phyloP scores from a whole-genome alignment of 2,797 vertebrate species.

The Anabacerthia variegaticeps region DNA sequence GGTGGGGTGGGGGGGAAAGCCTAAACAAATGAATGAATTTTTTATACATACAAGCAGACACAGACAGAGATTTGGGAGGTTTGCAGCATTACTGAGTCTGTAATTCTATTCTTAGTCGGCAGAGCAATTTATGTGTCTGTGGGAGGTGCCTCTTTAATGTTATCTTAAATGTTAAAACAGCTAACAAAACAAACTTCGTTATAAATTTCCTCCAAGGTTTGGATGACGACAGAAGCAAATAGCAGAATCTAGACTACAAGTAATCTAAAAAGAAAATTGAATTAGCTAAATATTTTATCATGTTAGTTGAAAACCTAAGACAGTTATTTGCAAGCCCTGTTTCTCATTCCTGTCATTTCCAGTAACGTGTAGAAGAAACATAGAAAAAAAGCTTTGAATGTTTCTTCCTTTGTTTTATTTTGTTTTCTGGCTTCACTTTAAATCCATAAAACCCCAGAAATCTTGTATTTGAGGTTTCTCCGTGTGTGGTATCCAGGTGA shows the following conservation, averaged over 20 bases:
- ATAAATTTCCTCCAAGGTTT: background rate
- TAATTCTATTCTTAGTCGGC: background rate
- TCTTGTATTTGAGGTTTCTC: background rate
- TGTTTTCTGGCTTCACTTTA: background rate
- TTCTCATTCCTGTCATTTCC: conserved; percentile 21
- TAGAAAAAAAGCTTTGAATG: background rate
- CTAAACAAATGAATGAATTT: background rate
- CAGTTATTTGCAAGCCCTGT: background rate
- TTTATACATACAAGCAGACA: background rate
- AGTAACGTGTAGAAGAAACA: background rate
- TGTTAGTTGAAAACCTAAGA: background rate
- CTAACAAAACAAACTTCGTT: background rate
- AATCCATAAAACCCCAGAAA: background rate
- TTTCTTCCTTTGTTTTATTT: background rate
- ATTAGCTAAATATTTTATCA: conserved; percentile 21
- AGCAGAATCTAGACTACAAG: background rate
- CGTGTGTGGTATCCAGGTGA: background rate
- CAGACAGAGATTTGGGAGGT: background rate
- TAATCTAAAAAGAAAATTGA: conserved; percentile 8
- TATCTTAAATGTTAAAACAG: background rate
- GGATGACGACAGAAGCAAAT: background rate
- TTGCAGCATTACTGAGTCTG: background rate
- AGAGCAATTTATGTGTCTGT: background rate
- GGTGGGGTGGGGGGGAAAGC: too few relatives aligned
- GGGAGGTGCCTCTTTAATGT: background rate